Evolutionary conservation across 2,113 vertebrate species (phyloP), one percentile per base, ranked within the genome.

Genomic region (Pardalotus punctatus): DNA sequence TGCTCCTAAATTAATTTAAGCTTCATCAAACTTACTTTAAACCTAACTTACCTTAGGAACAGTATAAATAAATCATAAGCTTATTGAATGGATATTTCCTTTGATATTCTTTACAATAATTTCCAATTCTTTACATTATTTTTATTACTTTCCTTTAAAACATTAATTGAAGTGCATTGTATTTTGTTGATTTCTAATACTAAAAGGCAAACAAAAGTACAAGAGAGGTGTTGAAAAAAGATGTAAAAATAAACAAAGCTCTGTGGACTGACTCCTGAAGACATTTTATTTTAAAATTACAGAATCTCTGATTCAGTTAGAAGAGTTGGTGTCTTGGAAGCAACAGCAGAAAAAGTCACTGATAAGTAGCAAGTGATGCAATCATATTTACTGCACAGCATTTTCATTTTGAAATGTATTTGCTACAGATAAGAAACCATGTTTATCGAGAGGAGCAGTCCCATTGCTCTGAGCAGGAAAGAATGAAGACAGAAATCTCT

Each of bases 401-500:
- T 86, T 95, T 93, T 77, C 81, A 85, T 91, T 93, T 88, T 90
- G 81, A 90, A 94, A 91, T 51, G 17, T 90, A 40, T 97, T 96
- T 93, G 38, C 86, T 94, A n/a, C 93, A 98, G 98, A 96, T 98
- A 93, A 98, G 95, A 93, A 97, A 82, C 91, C 94, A n/a, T 33
- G 80, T 97, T 93, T 97, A 92, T 91, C 94, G 1, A 77, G 95
- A 97, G 87, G 95, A 96, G 86, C 96, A 95, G 78, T 93, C 93
- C 81, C 96, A 73, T n/a, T 17, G 58, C 87, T 96, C 91, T 74
- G 97, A 98, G 92, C 96, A 97, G 93, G 95, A 98, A 85, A 96
- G 97, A 94, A 97, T 98, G 97, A 97, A 93, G 95, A 97, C 64
- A 20, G 97, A 98, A 96, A 97, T 98, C 95, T 97, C 96, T 78